phyloP scores from a whole-genome alignment of 2,113 vertebrate species.

The Pheucticus melanocephalus region DNA sequence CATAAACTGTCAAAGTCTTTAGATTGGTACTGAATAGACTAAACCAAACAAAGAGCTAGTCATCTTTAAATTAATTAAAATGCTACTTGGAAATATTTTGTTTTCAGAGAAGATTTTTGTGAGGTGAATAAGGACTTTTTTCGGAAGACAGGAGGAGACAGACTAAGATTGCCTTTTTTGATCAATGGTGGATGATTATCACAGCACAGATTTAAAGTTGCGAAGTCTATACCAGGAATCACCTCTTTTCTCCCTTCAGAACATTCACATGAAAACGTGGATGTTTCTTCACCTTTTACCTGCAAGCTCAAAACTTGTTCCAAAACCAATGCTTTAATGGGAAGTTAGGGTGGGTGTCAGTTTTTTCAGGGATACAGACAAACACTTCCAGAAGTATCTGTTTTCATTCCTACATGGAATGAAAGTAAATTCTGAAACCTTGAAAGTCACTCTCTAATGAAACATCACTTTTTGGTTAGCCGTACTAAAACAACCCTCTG shows the following conservation, averaged over 20 bases:
- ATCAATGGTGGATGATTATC: not conserved
- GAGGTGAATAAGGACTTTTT: not conserved
- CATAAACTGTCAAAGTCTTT: not conserved
- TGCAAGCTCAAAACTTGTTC: not conserved
- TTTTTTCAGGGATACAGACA: not conserved
- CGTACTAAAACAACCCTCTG: not conserved
- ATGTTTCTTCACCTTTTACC: not conserved
- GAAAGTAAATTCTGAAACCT: conserved; percentile 18
- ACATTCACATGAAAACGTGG: not conserved
- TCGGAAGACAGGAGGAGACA: not conserved
- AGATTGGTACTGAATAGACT: not conserved
- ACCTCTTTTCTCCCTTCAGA: not conserved
- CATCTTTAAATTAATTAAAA: not conserved
- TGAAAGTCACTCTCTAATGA: not conserved
- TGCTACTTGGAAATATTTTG: not conserved
- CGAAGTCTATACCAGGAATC: not conserved
- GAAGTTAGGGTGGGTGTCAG: not conserved
- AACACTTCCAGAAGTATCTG: not conserved
- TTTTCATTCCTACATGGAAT: not conserved
- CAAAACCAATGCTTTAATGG: not conserved
- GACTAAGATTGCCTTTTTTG: not conserved
- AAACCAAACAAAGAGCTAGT: not conserved
- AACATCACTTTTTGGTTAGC: not conserved
- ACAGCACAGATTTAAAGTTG: not conserved
- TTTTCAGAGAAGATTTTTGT: not conserved